phyloP scores from a whole-genome alignment of 2,888 invertebrate species.

The Latheticus oryzae region DNA sequence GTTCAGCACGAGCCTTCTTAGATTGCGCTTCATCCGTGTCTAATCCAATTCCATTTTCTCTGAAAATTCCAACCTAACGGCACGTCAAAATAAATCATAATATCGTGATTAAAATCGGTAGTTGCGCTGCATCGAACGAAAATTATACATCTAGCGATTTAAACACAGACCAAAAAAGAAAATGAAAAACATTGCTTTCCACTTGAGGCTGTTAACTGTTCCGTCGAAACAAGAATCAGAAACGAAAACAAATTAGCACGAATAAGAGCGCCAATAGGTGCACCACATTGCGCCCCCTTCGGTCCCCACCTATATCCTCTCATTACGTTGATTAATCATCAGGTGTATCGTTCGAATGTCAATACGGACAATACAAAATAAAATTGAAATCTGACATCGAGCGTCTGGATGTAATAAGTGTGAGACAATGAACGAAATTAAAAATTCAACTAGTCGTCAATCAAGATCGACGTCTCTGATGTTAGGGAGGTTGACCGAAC shows the following conservation, averaged over 20 bases:
- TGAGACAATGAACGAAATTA: conserved; percentile 54
- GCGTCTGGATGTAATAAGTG: conserved; percentile 24
- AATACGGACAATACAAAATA: too few species aligned
- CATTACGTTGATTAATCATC: conserved; percentile 21
- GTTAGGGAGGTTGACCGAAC: conserved; percentile 44
- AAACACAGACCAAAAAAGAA: conserved; percentile 3
- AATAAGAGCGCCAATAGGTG: conserved; percentile 23
- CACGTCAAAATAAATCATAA: conserved; percentile 52
- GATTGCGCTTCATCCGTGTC: too few species aligned
- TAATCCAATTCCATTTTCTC: too few species aligned
- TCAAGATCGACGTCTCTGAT: conserved; percentile 51
- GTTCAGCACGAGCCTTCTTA: too few species aligned
- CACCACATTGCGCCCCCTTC: conserved; percentile 30
- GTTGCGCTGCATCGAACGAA: conserved; percentile 31
- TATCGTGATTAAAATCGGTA: conserved; percentile 47
- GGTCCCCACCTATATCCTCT: conserved; percentile 19
- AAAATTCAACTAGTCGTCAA: conserved; percentile 56
- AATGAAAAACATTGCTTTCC: neutral
- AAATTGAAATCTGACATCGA: conserved; percentile 23
- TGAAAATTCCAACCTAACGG: too few species aligned
- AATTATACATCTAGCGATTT: conserved; percentile 30
- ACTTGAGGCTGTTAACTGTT: conserved; percentile 34
- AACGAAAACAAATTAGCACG: conserved; percentile 29
- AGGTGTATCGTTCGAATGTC: too few species aligned
- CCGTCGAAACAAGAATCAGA: conserved; percentile 28